Evolutionary conservation across 2,888 invertebrate genomes (phyloP), one percentile per base, ranked within the genome.

Genomic region (Athetis lepigone): DNA sequence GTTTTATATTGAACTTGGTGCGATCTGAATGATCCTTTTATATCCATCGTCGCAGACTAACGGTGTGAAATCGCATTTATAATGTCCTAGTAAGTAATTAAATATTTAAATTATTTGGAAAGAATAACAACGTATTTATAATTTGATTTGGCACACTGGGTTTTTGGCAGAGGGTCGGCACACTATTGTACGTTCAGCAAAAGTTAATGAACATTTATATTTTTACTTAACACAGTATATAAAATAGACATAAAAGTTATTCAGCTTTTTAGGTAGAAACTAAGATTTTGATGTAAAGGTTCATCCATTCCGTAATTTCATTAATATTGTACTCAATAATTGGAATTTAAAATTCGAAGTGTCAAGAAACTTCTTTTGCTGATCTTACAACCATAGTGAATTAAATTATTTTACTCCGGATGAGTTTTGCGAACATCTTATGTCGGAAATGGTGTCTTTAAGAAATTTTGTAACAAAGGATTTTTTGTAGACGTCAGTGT

Each of bases 61-160:
- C 75, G 57, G 83, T 80, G 81, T 85, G 84, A 71, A 83, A 81
- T 80, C 77, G 84, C 84, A 85, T 85, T 84, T 85, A 85, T 72
- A 78, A 72, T 62, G 47, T 70, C 68, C 57, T 74, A 71, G 55
- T 67, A 60, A 64, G 56, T 33, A 75, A 63, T 68, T 19, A 54
- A 70, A 72, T 72, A 62, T 76, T 65, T 27, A 27, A 47, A 50
- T 78, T 80, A 72, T 79, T 81, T 76, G 71, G 77, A 75, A 75
- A 76, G 71, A 25, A n/a, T 69, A 69, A 69, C 61, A 69, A 69
- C 61, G 60, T 68, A 68, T 46, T 33, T 65, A 29, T 54, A 54
- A 45, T 65, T 54, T 23, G 42, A 23, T 33, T 62, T 27, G 1
- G 50, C 39, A 40, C 29, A 5, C 50, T 60, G 27, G 13, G 63